Evolutionary conservation across 1,140 invertebrate species (phyloP), one percentile per base, ranked within the genome.

Genomic region (Oryzaephilus surinamensis): DNA sequence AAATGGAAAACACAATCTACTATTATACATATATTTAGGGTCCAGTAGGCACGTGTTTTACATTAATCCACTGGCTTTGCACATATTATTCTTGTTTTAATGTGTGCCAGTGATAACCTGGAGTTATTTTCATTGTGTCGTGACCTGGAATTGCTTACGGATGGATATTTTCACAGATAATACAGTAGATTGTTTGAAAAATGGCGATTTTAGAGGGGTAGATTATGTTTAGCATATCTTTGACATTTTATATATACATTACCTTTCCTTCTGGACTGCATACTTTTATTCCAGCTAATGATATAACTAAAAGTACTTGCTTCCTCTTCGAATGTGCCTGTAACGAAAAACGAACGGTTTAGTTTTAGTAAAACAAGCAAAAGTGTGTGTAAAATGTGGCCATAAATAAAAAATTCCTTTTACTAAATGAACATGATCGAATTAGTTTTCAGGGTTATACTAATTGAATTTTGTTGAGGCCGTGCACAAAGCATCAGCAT

Each of bases 101-200:
- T 38, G 37, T 47, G 48, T 44, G 31, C 43, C 31, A 43, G 40
- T 50, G 44, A 50, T 52, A 52, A 50, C 47, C 48, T 35, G 40
- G 45, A 52, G 50, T 52, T 52, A 52, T 52, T 47, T 52, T 37
- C 48, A 50, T 50, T 48, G 47, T 50, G 50, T 50, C 50, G 40
- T 46, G 50, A 50, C 50, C 50, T 34, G 44, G 31, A 47, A 48
- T 52, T 45, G 27, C 26, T 38, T 20, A 5, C 19, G 8, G n/a
- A n/a, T n/a, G n/a, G n/a, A n/a, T n/a, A n/a, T n/a, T n/a, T n/a
- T n/a, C n/a, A n/a, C n/a, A n/a, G n/a, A n/a, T n/a, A n/a, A n/a
- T n/a, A n/a, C n/a, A n/a, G n/a, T n/a, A n/a, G n/a, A n/a, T n/a
- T n/a, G n/a, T n/a, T n/a, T n/a, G n/a, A n/a, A n/a, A n/a, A n/a